A percentile compares a stretch with the other conserved stretches of the same genome.
Conservation (phyloP, 53 echinoderm and acorn worm genomes). For the Crossaster papposus region DNA sequence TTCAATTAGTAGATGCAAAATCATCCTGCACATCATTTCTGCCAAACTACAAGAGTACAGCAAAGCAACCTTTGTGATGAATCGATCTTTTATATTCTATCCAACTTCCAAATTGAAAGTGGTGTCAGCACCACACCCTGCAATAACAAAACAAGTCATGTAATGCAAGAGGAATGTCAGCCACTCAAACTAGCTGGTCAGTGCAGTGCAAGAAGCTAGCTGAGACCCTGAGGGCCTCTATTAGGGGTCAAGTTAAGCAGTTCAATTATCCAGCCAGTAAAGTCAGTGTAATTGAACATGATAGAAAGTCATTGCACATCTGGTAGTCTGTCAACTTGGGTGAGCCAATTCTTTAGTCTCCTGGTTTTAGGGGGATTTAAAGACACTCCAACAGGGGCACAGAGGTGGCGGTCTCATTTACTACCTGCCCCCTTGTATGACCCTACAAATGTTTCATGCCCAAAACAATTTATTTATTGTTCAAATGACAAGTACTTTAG, state of each 20-base stretch:
- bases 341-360: background rate
- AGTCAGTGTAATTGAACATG: slow-evolving; percentile 24
- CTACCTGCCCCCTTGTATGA: no score
- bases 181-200: background rate
- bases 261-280: background rate
- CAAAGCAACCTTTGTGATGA: background rate
- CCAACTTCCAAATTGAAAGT: background rate
- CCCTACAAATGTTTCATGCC: slow-evolving; percentile 22
- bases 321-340: slow-evolving; percentile 8
- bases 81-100: background rate
- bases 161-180: slow-evolving; percentile 7
- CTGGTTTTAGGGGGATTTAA: slow-evolving; percentile 15
- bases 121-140: background rate
- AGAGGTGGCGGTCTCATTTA: slow-evolving; percentile 22
- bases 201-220: no score
- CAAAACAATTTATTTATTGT: background rate
- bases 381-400: background rate
- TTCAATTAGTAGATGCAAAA: background rate
- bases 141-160: background rate
- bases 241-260: slow-evolving; percentile 12
- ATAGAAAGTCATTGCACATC: slow-evolving; percentile 41
- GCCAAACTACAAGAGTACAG: background rate
- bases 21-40: background rate
- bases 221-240: background rate
- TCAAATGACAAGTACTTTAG: background rate